Conservation (phyloP, 1,140 invertebrate species). For the Tribolium castaneum region DNA sequence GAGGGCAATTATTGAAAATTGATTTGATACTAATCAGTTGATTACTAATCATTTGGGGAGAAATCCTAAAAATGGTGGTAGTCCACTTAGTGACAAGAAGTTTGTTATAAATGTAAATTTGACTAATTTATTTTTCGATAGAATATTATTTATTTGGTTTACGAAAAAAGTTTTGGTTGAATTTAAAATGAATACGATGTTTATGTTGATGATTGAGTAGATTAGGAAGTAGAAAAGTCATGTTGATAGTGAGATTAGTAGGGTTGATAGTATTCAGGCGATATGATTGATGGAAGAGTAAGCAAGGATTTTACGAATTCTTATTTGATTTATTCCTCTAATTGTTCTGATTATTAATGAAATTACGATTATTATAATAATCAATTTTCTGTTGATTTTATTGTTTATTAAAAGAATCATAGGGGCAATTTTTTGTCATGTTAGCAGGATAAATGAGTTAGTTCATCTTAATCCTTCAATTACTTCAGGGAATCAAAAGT, state of each 20-base stretch:
- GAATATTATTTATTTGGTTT: constrained; percentile 64
- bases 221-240: constrained; percentile 65
- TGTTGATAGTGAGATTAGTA: constrained; percentile 62
- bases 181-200: constrained; percentile 64
- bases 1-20: too few relatives aligned
- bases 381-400: too few relatives aligned
- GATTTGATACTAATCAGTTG: constrained; percentile 61
- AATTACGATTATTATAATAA: too few relatives aligned
- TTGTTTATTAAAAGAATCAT: constrained; percentile 63
- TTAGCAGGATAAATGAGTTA: constrained; percentile 65
- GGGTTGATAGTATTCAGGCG: constrained; percentile 65
- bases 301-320: constrained; percentile 66
- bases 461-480: constrained; percentile 65
- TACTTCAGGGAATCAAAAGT: constrained; percentile 67
- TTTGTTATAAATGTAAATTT: constrained; percentile 65
- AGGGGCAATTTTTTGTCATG: constrained; percentile 69
- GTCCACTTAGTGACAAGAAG: constrained; percentile 67
- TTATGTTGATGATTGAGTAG: constrained; percentile 63
- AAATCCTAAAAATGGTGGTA: constrained; percentile 69
- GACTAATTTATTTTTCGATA: constrained; percentile 59
- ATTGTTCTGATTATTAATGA: constrained; percentile 59
- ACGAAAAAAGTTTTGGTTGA: constrained; percentile 64
- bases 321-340: constrained; percentile 66
- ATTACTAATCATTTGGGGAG: constrained; percentile 68
- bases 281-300: constrained; percentile 69